Evolutionary conservation across 2,113 vertebrate species (phyloP).

Genomic region (Lucifuga dentata): DNA sequence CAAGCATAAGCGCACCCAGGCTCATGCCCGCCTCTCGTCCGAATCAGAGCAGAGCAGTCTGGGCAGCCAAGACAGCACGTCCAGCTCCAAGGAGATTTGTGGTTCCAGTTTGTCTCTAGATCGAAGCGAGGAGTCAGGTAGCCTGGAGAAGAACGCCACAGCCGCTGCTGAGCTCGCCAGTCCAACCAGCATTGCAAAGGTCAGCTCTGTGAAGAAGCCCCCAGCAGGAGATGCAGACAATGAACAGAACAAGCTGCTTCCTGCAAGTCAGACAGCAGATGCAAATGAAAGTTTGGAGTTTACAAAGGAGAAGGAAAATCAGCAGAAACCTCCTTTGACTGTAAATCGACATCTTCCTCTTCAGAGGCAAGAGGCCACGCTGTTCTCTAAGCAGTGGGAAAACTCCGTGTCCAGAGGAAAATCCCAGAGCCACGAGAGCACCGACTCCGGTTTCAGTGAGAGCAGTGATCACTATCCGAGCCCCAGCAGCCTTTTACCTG

Average conservation of each 20-base stretch:
- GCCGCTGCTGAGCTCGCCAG: slow-evolving; percentile 30
- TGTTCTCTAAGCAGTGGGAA: slow-evolving; percentile 86
- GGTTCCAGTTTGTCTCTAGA: slow-evolving; percentile 64
- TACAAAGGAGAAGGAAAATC: slow-evolving; percentile 23
- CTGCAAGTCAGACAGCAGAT: slow-evolving; percentile 19
- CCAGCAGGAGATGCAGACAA: slow-evolving; percentile 9
- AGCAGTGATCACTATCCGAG: slow-evolving; percentile 88
- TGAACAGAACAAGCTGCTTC: slow-evolving; percentile 46
- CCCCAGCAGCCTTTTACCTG: slow-evolving; percentile 78
- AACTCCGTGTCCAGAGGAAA: slow-evolving; percentile 80
- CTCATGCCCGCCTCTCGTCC: slow-evolving; percentile 86
- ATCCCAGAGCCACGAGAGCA: slow-evolving; percentile 93
- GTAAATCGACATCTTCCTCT: slow-evolving; percentile 77
- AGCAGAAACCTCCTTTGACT: slow-evolving; percentile 44
- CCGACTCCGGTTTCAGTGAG: slow-evolving; percentile 95
- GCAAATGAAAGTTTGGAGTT: slow-evolving; percentile 19
- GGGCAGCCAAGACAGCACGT: slow-evolving; percentile 74
- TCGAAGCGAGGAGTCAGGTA: slow-evolving; percentile 45
- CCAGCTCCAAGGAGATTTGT: slow-evolving; percentile 70
- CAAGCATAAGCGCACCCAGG: slow-evolving; percentile 95
- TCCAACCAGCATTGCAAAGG: neutral
- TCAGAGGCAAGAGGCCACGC: slow-evolving; percentile 86
- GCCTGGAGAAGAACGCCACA: slow-evolving; percentile 47
- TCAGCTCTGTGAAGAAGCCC: slow-evolving; percentile 11
- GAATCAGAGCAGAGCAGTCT: slow-evolving; percentile 83